A percentile compares a stretch with the other conserved stretches of the same genome.
phyloP scores from a whole-genome alignment of 2,797 vertebrate genomes.

The Myotis findleyi region DNA sequence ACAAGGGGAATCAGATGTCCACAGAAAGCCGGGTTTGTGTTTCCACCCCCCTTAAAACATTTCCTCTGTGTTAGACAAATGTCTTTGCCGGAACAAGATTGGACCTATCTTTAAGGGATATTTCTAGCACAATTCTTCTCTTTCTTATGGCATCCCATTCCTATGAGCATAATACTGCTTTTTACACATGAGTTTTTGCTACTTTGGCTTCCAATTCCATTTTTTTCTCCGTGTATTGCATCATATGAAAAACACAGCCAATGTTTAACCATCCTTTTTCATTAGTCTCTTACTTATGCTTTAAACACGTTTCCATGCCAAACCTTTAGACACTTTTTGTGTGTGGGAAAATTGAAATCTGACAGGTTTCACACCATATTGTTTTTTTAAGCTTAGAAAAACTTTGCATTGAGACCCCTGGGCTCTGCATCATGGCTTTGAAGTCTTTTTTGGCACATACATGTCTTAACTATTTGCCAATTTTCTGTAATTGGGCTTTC shows the following conservation, averaged over 20 bases:
- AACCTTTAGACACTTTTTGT: constrained; percentile 11
- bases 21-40: not conserved
- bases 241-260: constrained; percentile 70
- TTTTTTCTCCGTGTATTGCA: not conserved
- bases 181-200: constrained; percentile 10
- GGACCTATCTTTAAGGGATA: not conserved
- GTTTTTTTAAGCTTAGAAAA: constrained; percentile 71
- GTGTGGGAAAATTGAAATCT: constrained; percentile 62
- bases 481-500: constrained; percentile 40
- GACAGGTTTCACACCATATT: constrained; percentile 66
- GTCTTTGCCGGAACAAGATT: not conserved
- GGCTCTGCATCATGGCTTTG: constrained; percentile 64
- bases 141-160: not conserved
- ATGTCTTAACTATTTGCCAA: constrained; percentile 43
- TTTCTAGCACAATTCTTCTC: not conserved
- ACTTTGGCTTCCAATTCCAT: not conserved
- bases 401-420: constrained; percentile 46
- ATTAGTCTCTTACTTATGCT: constrained; percentile 69
- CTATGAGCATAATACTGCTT: not conserved
- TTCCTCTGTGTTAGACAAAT: not conserved
- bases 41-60: not conserved
- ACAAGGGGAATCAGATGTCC: not conserved
- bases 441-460: constrained; percentile 50
- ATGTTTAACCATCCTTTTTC: constrained; percentile 54
- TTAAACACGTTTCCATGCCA: constrained; percentile 66